These are phyloP conservation scores for Eupithecia centaureata DNA, from an alignment of 2,888 invertebrate genomes.

Conservation along the genomic window DNA sequence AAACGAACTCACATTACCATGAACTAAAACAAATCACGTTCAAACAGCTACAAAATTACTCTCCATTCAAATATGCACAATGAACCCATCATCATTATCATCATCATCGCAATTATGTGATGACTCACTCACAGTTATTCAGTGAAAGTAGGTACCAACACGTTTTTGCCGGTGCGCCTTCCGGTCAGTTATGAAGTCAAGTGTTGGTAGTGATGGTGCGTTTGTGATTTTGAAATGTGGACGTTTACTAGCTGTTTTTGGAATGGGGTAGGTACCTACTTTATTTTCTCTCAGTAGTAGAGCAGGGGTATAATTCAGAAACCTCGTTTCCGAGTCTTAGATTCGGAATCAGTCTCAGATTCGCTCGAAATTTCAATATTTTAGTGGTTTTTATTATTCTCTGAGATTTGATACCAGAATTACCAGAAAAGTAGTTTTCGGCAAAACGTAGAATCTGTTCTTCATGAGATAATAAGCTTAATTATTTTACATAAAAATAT, in stretches of 20 bases:
- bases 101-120: constrained; percentile 7
- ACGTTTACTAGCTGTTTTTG: constrained; percentile 24
- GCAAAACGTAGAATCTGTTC: too few relatives aligned
- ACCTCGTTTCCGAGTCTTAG: too few relatives aligned
- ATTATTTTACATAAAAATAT: too few relatives aligned
- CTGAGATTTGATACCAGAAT: too few relatives aligned
- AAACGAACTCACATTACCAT: not conserved
- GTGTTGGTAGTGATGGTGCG: constrained; percentile 9
- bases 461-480: too few relatives aligned
- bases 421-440: too few relatives aligned
- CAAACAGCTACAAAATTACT: not conserved
- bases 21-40: not conserved
- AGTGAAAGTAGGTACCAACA: constrained; percentile 28
- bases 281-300: too few relatives aligned
- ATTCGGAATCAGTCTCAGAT: too few relatives aligned
- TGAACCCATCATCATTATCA: constrained; percentile 18
- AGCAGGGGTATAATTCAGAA: too few relatives aligned
- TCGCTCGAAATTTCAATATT: too few relatives aligned
- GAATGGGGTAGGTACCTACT: constrained; percentile 24
- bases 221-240: constrained; percentile 21
- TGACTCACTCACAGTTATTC: constrained; percentile 23
- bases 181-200: constrained; percentile 18
- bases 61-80: constrained; percentile 13
- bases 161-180: constrained; percentile 7
- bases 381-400: too few relatives aligned